Conservation (phyloP, 2,797 vertebrate species). For the Falco berigora region DNA sequence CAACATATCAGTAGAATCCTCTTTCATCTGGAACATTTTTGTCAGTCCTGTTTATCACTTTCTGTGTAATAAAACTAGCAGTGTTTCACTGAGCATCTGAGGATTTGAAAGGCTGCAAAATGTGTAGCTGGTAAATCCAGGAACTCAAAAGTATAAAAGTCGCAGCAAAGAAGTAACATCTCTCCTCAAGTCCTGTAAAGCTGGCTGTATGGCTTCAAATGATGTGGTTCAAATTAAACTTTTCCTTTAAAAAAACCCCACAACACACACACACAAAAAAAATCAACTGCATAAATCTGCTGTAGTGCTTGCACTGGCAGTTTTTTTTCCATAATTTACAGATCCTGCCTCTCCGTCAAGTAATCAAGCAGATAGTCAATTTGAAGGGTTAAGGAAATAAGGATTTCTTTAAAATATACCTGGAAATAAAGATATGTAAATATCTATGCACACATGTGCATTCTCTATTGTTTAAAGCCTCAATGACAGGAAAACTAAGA, state of each 20-base stretch:
- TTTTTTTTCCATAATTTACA: neutral
- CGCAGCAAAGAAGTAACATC: neutral
- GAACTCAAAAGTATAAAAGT: neutral
- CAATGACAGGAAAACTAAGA: neutral
- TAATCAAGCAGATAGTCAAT: neutral
- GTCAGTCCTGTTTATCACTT: neutral
- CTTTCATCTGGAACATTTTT: neutral
- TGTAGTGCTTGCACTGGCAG: neutral
- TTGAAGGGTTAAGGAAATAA: neutral
- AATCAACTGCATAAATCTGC: neutral
- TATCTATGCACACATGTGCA: accelerated
- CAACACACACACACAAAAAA: too few species aligned
- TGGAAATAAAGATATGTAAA: neutral
- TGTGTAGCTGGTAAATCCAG: neutral
- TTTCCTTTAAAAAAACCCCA: neutral
- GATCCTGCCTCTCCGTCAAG: neutral
- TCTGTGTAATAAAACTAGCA: neutral
- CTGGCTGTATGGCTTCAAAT: neutral
- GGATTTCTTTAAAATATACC: neutral
- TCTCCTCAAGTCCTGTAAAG: neutral
- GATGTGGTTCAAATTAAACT: neutral
- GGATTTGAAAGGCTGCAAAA: neutral
- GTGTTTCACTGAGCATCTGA: neutral
- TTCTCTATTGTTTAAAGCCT: neutral
- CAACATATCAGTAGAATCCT: neutral